These are phyloP conservation scores for Nemurella pictetii DNA, from an alignment of 2,888 invertebrate species.

Conservation along the genomic window DNA sequence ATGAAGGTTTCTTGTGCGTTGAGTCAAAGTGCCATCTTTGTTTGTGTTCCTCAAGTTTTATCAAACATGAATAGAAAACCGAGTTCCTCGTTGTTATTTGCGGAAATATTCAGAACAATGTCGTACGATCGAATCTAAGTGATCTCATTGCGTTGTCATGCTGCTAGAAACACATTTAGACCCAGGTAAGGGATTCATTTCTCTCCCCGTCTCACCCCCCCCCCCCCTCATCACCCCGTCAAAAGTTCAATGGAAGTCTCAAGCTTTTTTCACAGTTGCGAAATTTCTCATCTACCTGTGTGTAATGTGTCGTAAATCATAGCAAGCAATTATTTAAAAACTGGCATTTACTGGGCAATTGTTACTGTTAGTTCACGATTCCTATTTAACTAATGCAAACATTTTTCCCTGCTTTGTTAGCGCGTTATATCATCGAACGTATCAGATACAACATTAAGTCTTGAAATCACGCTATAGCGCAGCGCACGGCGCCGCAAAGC, in stretches of 20 bases:
- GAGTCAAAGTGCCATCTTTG: background rate
- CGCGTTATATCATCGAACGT: background rate
- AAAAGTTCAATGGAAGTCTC: background rate
- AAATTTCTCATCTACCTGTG: background rate
- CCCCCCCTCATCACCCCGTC: background rate
- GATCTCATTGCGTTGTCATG: background rate
- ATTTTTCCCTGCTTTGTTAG: background rate
- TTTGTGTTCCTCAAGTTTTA: background rate
- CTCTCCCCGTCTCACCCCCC: background rate
- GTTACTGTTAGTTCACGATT: background rate
- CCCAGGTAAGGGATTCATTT: background rate
- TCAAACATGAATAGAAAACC: background rate
- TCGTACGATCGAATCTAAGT: background rate
- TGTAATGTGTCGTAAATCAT: background rate
- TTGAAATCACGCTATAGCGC: no score
- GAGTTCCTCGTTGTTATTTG: background rate
- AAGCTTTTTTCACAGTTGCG: background rate
- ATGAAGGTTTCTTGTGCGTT: background rate
- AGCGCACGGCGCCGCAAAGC: no score
- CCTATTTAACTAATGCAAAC: background rate
- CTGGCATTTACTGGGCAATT: background rate
- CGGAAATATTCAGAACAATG: background rate
- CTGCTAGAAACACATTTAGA: background rate
- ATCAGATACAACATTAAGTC: no score
- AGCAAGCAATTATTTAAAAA: background rate